Evolutionary conservation across 2,888 invertebrate species (phyloP).

Genomic region (Sericinus montela): DNA sequence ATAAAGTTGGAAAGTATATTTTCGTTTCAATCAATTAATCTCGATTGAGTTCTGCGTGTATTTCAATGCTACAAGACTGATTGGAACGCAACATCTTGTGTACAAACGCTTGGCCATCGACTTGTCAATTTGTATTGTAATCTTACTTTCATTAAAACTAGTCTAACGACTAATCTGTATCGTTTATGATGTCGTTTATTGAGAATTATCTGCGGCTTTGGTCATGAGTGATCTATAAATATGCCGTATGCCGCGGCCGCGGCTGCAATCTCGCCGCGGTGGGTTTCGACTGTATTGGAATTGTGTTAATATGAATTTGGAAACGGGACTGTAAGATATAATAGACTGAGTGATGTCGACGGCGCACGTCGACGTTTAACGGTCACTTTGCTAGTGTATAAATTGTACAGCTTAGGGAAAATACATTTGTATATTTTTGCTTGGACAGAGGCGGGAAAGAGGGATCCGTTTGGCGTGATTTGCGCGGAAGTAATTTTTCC

Average conservation of each 20-base stretch:
- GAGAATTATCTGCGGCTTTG: constrained; percentile 13
- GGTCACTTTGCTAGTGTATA: constrained; percentile 43
- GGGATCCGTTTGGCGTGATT: constrained; percentile 42
- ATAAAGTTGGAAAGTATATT: constrained; percentile 40
- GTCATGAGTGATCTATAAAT: neutral
- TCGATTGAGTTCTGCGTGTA: constrained; percentile 53
- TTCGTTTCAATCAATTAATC: constrained; percentile 58
- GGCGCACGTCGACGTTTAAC: constrained; percentile 23
- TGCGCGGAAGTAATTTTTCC: constrained; percentile 44
- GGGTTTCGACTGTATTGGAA: neutral
- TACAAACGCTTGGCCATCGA: constrained; percentile 48
- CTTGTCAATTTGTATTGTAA: constrained; percentile 57
- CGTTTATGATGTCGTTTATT: neutral
- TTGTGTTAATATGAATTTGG: neutral
- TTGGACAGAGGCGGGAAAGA: constrained; percentile 56
- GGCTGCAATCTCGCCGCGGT: neutral
- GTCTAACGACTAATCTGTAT: neutral
- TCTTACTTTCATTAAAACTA: constrained; percentile 2
- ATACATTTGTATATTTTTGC: constrained; percentile 74
- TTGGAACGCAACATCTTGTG: constrained; percentile 63
- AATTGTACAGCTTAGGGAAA: constrained; percentile 69
- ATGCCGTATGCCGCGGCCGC: neutral
- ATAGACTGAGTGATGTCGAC: constrained; percentile 26
- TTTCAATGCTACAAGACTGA: constrained; percentile 66
- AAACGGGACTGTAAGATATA: neutral